Base-by-base conservation (phyloP, 2,888 invertebrate species). In the Unio pictorum region DNA sequence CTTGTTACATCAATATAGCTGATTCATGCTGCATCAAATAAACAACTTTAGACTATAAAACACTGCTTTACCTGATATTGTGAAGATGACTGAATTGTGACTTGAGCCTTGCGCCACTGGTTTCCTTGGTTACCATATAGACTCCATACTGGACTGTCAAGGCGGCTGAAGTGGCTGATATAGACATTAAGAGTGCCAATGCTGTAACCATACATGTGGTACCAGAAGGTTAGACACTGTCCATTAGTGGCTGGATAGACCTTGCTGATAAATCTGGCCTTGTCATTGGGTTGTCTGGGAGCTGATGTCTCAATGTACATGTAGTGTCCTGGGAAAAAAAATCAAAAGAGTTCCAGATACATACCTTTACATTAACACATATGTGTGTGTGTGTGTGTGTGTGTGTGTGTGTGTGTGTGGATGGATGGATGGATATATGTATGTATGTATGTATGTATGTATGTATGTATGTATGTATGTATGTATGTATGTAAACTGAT, bases 171-270 rank as follows among this genome's bases (percentile, higher is more conserved):
- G 34, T 73, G 68, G 54, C 74, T 79, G 17, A 79, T 28, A 66
- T 86, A 87, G 28, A 87, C 81, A 70, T 81, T 85, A 15, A 87
- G 76, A 1, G 81, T 79, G 20, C 84, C 86, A 26, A 86, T 82
- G 57, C 78, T 74, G 1, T 71, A 55, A 34, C 89, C 88, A 68
- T 82, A 79, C 87, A 88, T 88, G 79, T 87, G 84, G 70, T 86
- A 88, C 84, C 81, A 88, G 81, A 87, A 87, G 18, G 76, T 73
- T n/a, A 88, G 76, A 71, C 88, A 88, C 61, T 74, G 69, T n/a
- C 77, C 79, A 66, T 73, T 75, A 3, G 84, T 78, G 20, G 80
- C 72, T 4, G 79, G 79, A 59, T 81, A 80, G 7, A 73, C 70
- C 20, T 81, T 79, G 45, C 84, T 82, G 61, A 80, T 66, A 2